Evolutionary conservation across 1,140 invertebrate species (phyloP).

Genomic region (Nasonia vitripennis): DNA sequence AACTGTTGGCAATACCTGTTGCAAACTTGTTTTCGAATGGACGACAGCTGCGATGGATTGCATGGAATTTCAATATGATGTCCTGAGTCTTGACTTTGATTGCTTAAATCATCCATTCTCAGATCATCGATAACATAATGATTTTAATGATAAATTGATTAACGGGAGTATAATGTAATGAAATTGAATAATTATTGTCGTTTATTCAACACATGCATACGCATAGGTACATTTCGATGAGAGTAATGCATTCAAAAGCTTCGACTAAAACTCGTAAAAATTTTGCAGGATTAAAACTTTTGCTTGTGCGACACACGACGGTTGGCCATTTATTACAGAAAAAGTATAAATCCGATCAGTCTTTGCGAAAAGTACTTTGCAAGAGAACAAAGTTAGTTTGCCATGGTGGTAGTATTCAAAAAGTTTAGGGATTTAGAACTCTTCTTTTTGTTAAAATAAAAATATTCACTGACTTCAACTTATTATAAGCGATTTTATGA

Average conservation of each 20-base stretch:
- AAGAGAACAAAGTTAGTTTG: background rate
- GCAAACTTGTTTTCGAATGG: background rate
- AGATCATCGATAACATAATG: background rate
- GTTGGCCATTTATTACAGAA: background rate
- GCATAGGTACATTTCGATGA: too few relatives aligned
- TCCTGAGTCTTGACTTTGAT: background rate
- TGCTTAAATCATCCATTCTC: background rate
- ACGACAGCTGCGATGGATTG: background rate
- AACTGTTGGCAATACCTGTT: background rate
- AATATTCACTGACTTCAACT: too few relatives aligned
- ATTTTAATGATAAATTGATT: too few relatives aligned
- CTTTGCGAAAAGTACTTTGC: constrained; percentile 2
- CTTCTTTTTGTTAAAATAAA: too few relatives aligned
- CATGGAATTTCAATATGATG: background rate
- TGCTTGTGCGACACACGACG: background rate
- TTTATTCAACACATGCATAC: too few relatives aligned
- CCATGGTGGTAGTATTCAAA: background rate
- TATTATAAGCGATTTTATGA: too few relatives aligned
- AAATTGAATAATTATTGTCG: too few relatives aligned
- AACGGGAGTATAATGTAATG: too few relatives aligned
- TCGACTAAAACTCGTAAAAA: background rate
- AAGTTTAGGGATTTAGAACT: background rate
- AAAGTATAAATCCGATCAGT: constrained; percentile 9
- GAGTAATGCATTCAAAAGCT: too few relatives aligned
- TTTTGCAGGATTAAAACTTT: background rate